phyloP scores from a whole-genome alignment of 2,888 invertebrate species.

The Dryocosmus kuriphilus region DNA sequence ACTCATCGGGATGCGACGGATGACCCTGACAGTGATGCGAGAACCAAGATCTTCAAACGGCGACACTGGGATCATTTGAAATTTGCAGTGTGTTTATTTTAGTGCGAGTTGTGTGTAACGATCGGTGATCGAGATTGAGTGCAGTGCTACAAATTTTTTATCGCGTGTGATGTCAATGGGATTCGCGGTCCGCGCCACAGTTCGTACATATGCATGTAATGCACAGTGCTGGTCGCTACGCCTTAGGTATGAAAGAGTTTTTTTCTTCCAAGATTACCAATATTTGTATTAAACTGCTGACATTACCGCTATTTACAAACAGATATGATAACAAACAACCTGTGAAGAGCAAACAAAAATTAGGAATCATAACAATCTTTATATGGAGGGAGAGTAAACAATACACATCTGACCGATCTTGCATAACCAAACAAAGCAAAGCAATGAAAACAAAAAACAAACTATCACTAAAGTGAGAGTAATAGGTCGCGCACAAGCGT shows the following conservation, averaged over 20 bases:
- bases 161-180: slow-evolving; percentile 66
- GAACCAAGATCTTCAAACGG: slow-evolving; percentile 21
- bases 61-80: slow-evolving; percentile 18
- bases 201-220: slow-evolving; percentile 71
- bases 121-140: slow-evolving; percentile 45
- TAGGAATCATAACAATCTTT: neutral
- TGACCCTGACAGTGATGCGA: slow-evolving; percentile 3
- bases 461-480: neutral
- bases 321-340: neutral
- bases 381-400: slow-evolving; percentile 3
- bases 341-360: too few relatives aligned
- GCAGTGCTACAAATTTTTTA: slow-evolving; percentile 49
- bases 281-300: slow-evolving; percentile 31
- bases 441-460: neutral
- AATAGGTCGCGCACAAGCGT: too few relatives aligned
- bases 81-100: slow-evolving; percentile 13
- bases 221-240: slow-evolving; percentile 67
- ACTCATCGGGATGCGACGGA: slow-evolving; percentile 16
- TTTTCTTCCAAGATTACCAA: neutral
- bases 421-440: slow-evolving; percentile 17
- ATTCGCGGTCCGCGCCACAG: slow-evolving; percentile 67
- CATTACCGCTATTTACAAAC: neutral
- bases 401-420: neutral
- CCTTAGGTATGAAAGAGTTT: slow-evolving; percentile 61
- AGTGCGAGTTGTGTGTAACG: slow-evolving; percentile 15